phyloP scores from a whole-genome alignment of 1,140 invertebrate species.

The Artemia franciscana region DNA sequence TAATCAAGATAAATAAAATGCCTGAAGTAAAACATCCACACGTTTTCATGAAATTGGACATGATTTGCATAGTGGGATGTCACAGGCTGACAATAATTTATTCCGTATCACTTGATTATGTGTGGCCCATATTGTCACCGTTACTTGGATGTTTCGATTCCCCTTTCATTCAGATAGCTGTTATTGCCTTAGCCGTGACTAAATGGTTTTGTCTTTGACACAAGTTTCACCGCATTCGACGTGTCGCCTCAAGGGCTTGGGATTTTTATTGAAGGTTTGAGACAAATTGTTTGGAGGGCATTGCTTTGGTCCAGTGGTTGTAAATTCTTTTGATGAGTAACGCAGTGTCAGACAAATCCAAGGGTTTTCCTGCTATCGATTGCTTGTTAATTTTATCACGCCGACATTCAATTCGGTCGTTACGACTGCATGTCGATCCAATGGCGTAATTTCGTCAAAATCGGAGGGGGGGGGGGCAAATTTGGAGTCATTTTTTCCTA shows the following conservation, averaged over 20 bases:
- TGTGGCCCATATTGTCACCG: not conserved
- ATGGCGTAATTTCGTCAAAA: too few relatives aligned
- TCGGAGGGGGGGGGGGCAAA: too few relatives aligned
- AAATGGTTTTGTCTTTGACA: not conserved
- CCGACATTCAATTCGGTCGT: too few relatives aligned
- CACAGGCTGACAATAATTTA: not conserved
- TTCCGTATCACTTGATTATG: not conserved
- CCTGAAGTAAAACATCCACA: not conserved
- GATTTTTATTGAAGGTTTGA: not conserved
- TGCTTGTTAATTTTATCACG: too few relatives aligned
- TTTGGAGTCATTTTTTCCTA: too few relatives aligned
- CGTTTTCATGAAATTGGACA: not conserved
- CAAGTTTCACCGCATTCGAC: not conserved
- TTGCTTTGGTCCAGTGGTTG: too few relatives aligned
- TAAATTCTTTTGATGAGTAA: too few relatives aligned
- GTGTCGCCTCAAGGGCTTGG: not conserved
- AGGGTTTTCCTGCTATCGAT: too few relatives aligned
- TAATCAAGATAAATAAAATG: not conserved
- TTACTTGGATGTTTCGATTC: not conserved
- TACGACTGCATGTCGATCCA: too few relatives aligned
- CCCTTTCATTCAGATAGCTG: not conserved
- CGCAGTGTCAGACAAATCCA: too few relatives aligned
- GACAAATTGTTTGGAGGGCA: too few relatives aligned
- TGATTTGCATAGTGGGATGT: not conserved
- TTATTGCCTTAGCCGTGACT: not conserved